Evolutionary conservation across 2,113 vertebrate genomes (phyloP), one percentile per base, ranked within the genome.

Genomic region (Mormyrus iriodes): DNA sequence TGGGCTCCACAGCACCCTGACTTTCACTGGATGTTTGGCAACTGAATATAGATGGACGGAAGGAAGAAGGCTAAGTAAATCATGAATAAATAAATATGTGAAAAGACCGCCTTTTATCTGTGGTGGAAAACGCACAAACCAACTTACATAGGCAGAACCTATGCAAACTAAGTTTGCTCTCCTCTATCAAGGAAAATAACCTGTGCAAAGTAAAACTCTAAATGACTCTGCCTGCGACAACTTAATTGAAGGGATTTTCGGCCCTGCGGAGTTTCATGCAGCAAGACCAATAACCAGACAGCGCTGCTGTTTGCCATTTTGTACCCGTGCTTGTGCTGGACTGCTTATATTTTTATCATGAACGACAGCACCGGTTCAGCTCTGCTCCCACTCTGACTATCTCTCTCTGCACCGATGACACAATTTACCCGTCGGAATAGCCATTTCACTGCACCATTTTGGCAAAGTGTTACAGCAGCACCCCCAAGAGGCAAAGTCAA

Each of bases 401-500:
- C 19, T 86, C 15, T 86, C 85, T 39, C 51, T 55, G 85, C 85
- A 55, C 49, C 51, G 17, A 86, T 35, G 82, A 31, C 48, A 86
- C 21, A 42, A 44, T 87, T 61, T 87, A 31, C 21, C 86, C n/a
- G 17, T 86, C 27, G 49, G n/a, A 86, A 86, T 27, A 86, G 85
- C 82, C n/a, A 27, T 51, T 86, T 10, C 55, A 19, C 15, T 61
- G 52, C 35, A 61, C 39, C 21, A 44, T 15, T 58, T 42, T 44
- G 17, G 53, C 7, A 87, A 58, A 44, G 65, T 65, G 86, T 44
- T 87, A 61, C 86, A 87, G 49, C 55, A 87, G 86, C 86, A 44
- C 86, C 86, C 58, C 55, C 86, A 87, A 27, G 10, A 87, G 86
- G 86, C 51, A 58, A 17, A 24, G 55, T 39, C 39, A 8, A 51